Evolutionary conservation across 37 sponge, comb jelly and placozoan genomes (phyloP).

Genomic region (Axinella damicornis): DNA sequence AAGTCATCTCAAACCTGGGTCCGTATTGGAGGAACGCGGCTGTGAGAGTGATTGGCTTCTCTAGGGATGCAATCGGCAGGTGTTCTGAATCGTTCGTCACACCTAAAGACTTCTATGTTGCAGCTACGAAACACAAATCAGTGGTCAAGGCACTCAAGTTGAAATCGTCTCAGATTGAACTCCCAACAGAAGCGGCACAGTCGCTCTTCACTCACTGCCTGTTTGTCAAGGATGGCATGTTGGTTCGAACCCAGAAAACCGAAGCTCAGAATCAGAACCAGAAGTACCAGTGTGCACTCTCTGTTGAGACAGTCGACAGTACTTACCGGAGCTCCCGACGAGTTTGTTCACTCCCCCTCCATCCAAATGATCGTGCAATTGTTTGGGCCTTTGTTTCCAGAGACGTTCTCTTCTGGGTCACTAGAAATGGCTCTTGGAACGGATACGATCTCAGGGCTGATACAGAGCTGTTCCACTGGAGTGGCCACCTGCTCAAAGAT

Average conservation of each 20-base stretch:
- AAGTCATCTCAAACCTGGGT: not conserved
- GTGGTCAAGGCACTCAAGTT: not conserved
- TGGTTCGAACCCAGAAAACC: not conserved
- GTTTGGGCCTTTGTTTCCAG: not conserved
- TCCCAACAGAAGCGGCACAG: not conserved
- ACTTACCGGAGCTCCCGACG: not conserved
- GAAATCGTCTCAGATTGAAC: not conserved
- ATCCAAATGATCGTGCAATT: not conserved
- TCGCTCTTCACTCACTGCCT: conserved; percentile 3
- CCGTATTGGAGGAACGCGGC: not conserved
- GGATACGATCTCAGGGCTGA: not conserved
- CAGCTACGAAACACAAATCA: not conserved
- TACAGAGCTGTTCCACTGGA: not conserved
- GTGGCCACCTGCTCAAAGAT: not conserved
- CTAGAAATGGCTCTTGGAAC: conserved; percentile 11
- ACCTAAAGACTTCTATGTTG: conserved; percentile 10
- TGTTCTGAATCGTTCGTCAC: not conserved
- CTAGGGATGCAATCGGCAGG: not conserved
- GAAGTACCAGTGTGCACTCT: not conserved
- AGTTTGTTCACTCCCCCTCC: not conserved
- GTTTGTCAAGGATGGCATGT: not conserved
- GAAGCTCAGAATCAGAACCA: not conserved
- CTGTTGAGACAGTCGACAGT: not conserved
- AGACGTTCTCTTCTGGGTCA: conserved; percentile 10
- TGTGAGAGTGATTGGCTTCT: not conserved